Conservation (phyloP, 2,113 vertebrate species). For the Bettongia penicillata region DNA sequence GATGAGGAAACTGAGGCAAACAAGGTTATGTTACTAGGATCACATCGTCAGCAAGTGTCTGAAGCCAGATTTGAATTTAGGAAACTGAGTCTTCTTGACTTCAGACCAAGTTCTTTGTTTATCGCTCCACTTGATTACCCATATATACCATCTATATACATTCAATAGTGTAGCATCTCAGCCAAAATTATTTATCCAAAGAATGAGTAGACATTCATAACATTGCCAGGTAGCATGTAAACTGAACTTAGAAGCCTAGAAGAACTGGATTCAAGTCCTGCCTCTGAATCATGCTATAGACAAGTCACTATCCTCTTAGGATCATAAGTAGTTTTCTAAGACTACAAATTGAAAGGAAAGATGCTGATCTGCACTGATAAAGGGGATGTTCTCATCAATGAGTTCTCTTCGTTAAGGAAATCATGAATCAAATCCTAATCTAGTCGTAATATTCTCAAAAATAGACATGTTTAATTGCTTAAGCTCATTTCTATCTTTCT, state of each 20-base stretch:
- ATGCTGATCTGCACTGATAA: not conserved
- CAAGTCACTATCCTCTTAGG: not conserved
- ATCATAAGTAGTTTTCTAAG: not conserved
- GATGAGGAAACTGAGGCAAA: not conserved
- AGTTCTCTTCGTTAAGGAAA: not conserved
- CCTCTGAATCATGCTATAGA: not conserved
- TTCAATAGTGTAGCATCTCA: not conserved
- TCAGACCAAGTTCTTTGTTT: not conserved
- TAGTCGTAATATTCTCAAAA: not conserved
- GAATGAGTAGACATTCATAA: not conserved
- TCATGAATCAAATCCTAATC: not conserved
- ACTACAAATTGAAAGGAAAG: too few relatives aligned
- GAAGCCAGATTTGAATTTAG: not conserved
- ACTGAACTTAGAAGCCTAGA: not conserved
- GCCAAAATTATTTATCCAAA: not conserved
- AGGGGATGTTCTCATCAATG: not conserved
- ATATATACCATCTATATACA: not conserved
- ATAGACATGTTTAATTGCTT: not conserved
- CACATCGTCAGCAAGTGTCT: not conserved
- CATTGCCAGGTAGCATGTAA: not conserved
- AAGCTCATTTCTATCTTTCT: not conserved
- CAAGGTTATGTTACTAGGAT: not conserved
- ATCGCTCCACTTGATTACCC: not conserved
- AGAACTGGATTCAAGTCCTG: not conserved
- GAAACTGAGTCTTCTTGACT: not conserved